A percentile compares a stretch with the other conserved stretches of the same genome.
Evolutionary conservation across 2,888 invertebrate genomes (phyloP).

Genomic region (Hermaeophaga mercurialis): DNA sequence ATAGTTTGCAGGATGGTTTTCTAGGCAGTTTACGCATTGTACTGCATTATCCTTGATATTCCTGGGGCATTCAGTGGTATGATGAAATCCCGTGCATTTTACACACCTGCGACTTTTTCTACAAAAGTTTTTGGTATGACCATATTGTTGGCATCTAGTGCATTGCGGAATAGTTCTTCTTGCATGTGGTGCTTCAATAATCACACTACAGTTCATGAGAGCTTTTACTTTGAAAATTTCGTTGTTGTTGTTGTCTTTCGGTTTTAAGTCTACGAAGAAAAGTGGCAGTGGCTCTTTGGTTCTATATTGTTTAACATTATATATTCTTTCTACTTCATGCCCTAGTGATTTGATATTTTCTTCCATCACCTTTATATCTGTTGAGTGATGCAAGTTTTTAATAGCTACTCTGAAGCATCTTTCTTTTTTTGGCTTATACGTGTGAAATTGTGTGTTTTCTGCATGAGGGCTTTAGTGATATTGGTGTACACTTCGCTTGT

Average conservation of each 20-base stretch:
- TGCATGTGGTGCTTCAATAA: conserved; percentile 5
- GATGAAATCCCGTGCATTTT: background rate
- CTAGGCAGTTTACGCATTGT: background rate
- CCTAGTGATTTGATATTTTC: too few species aligned
- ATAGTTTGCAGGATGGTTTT: conserved; percentile 3
- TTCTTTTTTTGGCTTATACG: too few species aligned
- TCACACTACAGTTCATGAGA: conserved; percentile 3
- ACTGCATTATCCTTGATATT: background rate
- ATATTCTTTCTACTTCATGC: too few species aligned
- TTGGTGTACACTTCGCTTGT: too few species aligned
- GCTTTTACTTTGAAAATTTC: background rate
- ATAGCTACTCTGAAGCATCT: too few species aligned
- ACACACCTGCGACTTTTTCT: background rate
- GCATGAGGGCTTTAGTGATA: too few species aligned
- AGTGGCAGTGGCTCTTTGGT: background rate
- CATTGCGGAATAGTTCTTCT: conserved; percentile 6
- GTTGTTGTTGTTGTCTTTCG: background rate
- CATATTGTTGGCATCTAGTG: too few species aligned
- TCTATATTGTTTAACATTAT: background rate
- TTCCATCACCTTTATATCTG: too few species aligned
- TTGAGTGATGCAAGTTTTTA: too few species aligned
- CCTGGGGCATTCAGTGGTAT: background rate
- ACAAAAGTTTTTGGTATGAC: conserved; percentile 10
- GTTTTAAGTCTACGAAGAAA: background rate
- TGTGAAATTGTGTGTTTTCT: too few species aligned